phyloP scores from a whole-genome alignment of 1,140 invertebrate species.

The Bradysia coprophila region DNA sequence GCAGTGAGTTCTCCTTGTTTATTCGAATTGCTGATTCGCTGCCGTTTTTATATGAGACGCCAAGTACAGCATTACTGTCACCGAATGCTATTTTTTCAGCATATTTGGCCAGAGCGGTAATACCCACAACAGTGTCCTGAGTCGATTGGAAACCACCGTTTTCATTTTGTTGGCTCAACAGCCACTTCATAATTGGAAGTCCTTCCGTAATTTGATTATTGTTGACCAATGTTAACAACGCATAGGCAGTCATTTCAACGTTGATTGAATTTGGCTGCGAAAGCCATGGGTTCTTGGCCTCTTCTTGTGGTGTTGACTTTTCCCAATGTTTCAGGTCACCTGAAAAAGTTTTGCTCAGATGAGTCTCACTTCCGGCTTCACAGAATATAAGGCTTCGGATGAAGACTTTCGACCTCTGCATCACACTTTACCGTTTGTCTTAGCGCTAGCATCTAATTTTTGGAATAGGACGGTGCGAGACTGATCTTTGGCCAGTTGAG shows the following conservation, averaged over 20 bases:
- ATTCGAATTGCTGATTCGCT: slow-evolving; percentile 43
- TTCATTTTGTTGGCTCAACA: slow-evolving; percentile 61
- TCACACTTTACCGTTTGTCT: slow-evolving; percentile 8
- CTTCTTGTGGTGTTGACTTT: slow-evolving; percentile 28
- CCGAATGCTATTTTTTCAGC: slow-evolving; percentile 36
- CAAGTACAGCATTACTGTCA: slow-evolving; percentile 33
- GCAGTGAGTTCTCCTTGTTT: slow-evolving; percentile 48
- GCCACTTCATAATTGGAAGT: slow-evolving; percentile 65
- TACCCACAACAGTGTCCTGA: slow-evolving; percentile 53
- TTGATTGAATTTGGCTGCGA: slow-evolving; percentile 50
- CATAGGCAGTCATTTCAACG: slow-evolving; percentile 80
- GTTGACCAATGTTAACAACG: slow-evolving; percentile 43
- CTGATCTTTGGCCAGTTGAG: slow-evolving; percentile 52
- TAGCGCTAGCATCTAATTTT: slow-evolving; percentile 10
- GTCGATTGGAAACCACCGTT: slow-evolving; percentile 63
- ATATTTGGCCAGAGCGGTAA: slow-evolving; percentile 50
- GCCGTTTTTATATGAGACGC: slow-evolving; percentile 31
- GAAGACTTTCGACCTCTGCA: not conserved
- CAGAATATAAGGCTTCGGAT: not conserved
- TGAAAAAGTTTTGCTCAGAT: no score
- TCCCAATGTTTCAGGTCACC: slow-evolving; percentile 57
- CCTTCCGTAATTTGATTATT: slow-evolving; percentile 45
- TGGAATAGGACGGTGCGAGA: slow-evolving; percentile 10
- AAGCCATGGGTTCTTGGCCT: slow-evolving; percentile 55
- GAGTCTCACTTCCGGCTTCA: slow-evolving; percentile 24